Evolutionary conservation across 1,140 invertebrate species (phyloP), one percentile per base, ranked within the genome.

Genomic region (Apolygus lucorum): DNA sequence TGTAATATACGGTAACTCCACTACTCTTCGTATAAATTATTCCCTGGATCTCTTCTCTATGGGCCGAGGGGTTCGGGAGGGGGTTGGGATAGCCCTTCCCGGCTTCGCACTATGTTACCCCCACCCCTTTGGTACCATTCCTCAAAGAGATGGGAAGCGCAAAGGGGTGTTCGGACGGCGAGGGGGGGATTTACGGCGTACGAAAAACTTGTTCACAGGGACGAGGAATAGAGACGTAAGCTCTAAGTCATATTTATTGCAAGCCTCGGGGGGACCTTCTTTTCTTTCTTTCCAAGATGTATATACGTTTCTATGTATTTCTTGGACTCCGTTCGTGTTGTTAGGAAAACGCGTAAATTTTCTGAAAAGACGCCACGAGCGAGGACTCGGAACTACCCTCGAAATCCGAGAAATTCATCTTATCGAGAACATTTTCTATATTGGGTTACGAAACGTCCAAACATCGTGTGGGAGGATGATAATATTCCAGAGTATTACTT

Each of bases 171-270:
- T n/a, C n/a, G n/a, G n/a, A n/a, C n/a, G n/a, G n/a, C 11, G 54
- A 24, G 54, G 13, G 22, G 22, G 54, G 54, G 54, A 59, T 59
- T 59, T 59, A 59, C 54, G 54, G 54, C 54, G 54, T 59, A 59
- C 54, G 54, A 59, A 59, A 59, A 59, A 59, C 54, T 59, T 59
- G 54, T 59, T 59, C 54, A 59, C 54, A 59, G 54, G 54, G 22
- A 59, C 54, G 54, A 59, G 54, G 22, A 59, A 59, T 59, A 59
- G 54, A 59, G 54, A 59, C 54, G 54, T 59, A 59, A 59, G 54
- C 54, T 59, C 22, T 59, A 59, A 59, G 54, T 59, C 54, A 59
- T 59, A 59, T 59, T 59, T 59, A 59, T 59, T 59, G 54, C 54
- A 4, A 24, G 54, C 54, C 54, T n/a, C 54, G 54, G 22, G 54